Evolutionary conservation across 2,888 invertebrate genomes (phyloP), one percentile per base, ranked within the genome.

Genomic region (Phragmatobia fuliginosa): DNA sequence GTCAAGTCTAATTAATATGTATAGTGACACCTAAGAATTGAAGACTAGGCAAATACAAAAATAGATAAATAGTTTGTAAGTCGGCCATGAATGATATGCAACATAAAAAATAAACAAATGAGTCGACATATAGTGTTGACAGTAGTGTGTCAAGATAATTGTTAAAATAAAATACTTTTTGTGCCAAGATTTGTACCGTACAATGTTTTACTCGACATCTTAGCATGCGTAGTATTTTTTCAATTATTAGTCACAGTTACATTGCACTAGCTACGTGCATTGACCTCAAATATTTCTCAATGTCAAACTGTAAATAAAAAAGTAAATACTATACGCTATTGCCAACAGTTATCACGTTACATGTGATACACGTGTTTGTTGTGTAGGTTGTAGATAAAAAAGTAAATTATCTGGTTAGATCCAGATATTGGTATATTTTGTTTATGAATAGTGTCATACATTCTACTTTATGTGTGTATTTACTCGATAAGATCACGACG

Each of bases 251-350:
- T 58, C 18, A 62, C 36, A 36, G 21, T 36, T 52, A 31, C 45
- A 6, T 45, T 31, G 45, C 49, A n/a, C 10, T 21, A 60, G 31
- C 60, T 45, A 66, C 66, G 60, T 66, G 61, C 32, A n/a, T 14
- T 41, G 61, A 77, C 79, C 77, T 79, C 18, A 32, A 75, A 68
- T 36, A 60, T 58, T 41, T 45, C 69, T 68, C 71, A 80, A 76
- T 74, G 82, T 74, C 82, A 75, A 41, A 45, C 41, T 59, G 61
- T 62, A 68, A 31, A 65, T 59, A 45, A 58, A 58, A 61, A 45
- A 62, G 32, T n/a, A 21, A 49, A 60, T 28, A 65, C 36, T 33
- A n/a, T 25, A 10, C 14, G 32, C n/a, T 32, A 14, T 45, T 8
- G 45, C 25, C 31, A 33, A 45, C 60, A 16, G 28, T 31, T 66